Conservation (phyloP, 1,140 invertebrate species). For the Acromyrmex heyeri region DNA sequence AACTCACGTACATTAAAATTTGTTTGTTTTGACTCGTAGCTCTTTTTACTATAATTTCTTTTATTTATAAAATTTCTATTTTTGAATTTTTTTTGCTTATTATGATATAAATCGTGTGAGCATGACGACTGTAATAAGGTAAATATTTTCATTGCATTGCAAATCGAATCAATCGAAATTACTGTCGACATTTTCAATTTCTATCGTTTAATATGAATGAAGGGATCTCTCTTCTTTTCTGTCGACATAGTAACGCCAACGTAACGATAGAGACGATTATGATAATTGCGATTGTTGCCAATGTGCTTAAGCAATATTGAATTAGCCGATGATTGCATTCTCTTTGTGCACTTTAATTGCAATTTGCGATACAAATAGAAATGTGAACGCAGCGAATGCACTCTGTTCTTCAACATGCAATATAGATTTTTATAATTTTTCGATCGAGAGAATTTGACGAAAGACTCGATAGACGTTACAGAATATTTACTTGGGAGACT, state of each 20-base stretch:
- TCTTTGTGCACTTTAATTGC: slow-evolving; percentile 22
- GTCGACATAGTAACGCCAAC: slow-evolving; percentile 25
- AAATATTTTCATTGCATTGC: not conserved
- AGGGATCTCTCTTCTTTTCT: not conserved
- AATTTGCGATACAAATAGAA: slow-evolving; percentile 46
- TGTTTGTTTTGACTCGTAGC: no score
- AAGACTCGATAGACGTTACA: slow-evolving; percentile 6
- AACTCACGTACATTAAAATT: no score
- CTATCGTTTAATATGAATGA: slow-evolving; percentile 1
- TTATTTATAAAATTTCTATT: not conserved
- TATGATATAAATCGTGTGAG: not conserved
- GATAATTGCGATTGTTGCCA: slow-evolving; percentile 46
- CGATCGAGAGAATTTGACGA: slow-evolving; percentile 6
- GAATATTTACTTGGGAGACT: slow-evolving; percentile 55
- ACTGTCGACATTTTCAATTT: not conserved
- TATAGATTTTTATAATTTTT: not conserved
- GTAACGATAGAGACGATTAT: slow-evolving; percentile 41
- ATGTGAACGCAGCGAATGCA: not conserved
- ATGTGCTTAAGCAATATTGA: slow-evolving; percentile 32
- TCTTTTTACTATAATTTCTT: no score
- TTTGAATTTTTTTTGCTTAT: not conserved
- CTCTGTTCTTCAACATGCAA: not conserved
- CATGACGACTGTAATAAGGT: not conserved
- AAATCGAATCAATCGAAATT: slow-evolving; percentile 6
- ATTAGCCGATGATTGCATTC: slow-evolving; percentile 30